Base-by-base conservation (phyloP, 2,888 invertebrate species). In the Drosophila trichaetosa region DNA sequence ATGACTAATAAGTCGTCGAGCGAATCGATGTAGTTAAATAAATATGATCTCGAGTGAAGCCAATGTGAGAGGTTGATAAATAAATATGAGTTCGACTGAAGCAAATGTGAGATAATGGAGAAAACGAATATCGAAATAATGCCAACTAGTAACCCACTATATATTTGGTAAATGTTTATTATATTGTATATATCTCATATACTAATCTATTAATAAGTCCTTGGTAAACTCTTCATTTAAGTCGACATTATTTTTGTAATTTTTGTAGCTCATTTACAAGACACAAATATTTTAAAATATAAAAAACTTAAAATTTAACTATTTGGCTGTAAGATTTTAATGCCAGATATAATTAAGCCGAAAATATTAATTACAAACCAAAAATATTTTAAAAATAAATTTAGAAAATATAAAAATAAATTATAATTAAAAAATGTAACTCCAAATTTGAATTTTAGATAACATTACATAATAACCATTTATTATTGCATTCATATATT, bases 1-100 rank as follows among this genome's bases (percentile, higher is more conserved):
- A 53, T 53, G 53, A 61, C 33, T 52, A 61, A 69, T 40, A 51
- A 27, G 36, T 36, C 16, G 18, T 36, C 24, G 18, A 18, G 36
- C 24, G 5, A 36, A 11, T 24, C 10, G 8, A 46, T 21, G 13
- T 46, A 16, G 24, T 16, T 46, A 46, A 46, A 24, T 8, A 4
- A 24, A 46, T 24, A 24, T 24, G 2, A 46, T 21, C 16, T 16
- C 16, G 7, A 16, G 24, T 8, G 4, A 7, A 46, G 21, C 16
- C 21, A 24, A 7, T 13, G 2, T 13, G 7, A 13, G 21, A 46
- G 7, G 21, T 16, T 7, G 3, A 13, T 7, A 46, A 21, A 4
- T 21, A 2, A 46, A 46, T 46, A 4, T 34, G n/a, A 21, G 11
- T n/a, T 0, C 34, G 13, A 34, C 16, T 34, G 16, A 34, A 5